Conservation (phyloP, 1,140 invertebrate genomes). For the Trichonephila clavipes region DNA sequence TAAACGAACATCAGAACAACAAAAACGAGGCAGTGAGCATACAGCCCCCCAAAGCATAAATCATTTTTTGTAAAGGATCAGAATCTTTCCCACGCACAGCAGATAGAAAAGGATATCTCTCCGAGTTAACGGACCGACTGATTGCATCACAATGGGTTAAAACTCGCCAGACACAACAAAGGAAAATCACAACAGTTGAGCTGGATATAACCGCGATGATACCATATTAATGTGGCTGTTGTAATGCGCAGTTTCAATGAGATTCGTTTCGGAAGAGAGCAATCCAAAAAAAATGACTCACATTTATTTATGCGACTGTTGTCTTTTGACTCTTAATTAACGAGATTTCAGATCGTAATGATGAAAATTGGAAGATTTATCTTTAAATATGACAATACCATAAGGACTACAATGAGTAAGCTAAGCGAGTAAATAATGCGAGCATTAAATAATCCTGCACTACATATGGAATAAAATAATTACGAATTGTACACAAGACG, state of each 20-base stretch:
- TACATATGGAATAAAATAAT: too few species aligned
- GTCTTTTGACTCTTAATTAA: not conserved
- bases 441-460: too few species aligned
- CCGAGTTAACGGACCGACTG: constrained; percentile 20
- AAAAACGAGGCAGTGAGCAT: not conserved
- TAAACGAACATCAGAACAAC: not conserved
- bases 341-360: not conserved
- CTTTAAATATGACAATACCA: too few species aligned
- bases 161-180: constrained; percentile 11
- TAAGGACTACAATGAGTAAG: too few species aligned
- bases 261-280: not conserved
- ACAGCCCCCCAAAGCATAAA: constrained; percentile 1
- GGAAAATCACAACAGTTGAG: constrained; percentile 30
- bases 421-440: too few species aligned
- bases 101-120: constrained; percentile 33
- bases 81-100: constrained; percentile 37
- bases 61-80: not conserved
- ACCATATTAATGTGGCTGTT: constrained; percentile 27
- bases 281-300: not conserved
- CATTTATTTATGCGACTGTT: not conserved
- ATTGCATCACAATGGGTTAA: constrained; percentile 60
- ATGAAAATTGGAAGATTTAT: not conserved
- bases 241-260: not conserved
- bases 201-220: constrained; percentile 25
- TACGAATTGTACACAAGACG: too few species aligned